Conservation (phyloP, 2,113 vertebrate genomes). For the Sciurus niger region DNA sequence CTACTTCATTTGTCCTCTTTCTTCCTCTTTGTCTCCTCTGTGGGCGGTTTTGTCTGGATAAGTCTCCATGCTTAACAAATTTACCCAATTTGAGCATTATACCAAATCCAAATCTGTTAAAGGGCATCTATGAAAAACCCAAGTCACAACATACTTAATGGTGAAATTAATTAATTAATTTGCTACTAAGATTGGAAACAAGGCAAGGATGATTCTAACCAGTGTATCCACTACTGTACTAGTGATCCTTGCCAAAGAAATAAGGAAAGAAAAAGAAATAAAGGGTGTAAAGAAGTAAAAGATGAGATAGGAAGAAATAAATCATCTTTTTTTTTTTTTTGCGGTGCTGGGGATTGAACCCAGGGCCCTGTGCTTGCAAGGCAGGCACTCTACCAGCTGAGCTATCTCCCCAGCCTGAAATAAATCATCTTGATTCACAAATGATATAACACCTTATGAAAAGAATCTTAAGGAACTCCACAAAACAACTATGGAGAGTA, state of each 20-base stretch:
- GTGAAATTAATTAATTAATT: conserved; percentile 45
- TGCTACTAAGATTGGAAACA: conserved; percentile 22
- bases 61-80: background rate
- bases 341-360: too few species aligned
- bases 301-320: conserved; percentile 23
- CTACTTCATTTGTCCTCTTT: background rate
- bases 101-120: background rate
- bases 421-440: background rate
- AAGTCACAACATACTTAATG: background rate
- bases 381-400: too few species aligned
- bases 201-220: background rate
- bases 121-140: background rate
- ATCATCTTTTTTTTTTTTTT: background rate
- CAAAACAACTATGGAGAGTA: background rate
- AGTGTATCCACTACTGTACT: background rate
- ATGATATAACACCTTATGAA: background rate
- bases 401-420: background rate
- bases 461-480: background rate
- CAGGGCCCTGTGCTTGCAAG: too few species aligned
- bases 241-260: background rate
- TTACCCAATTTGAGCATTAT: background rate
- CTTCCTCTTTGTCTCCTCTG: background rate
- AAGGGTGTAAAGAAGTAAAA: background rate
- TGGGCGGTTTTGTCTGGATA: background rate
- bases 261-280: conserved; percentile 10